A percentile compares a stretch with the other conserved stretches of the same genome.
These are phyloP conservation scores for Tamias sibiricus DNA, from an alignment of 2,113 vertebrate species.

Conservation along the genomic window DNA sequence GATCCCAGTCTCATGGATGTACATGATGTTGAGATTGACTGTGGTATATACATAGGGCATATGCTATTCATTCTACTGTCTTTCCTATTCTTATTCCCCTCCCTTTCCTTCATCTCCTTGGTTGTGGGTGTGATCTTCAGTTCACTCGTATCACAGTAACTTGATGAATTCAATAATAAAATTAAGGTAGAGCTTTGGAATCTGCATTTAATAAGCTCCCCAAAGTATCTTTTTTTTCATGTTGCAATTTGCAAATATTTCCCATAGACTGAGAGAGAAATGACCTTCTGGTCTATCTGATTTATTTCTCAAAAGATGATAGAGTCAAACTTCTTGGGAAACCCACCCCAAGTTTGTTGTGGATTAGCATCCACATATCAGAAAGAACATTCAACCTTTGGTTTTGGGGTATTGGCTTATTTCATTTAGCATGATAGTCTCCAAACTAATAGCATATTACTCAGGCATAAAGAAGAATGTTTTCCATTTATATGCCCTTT, in stretches of 20 bases:
- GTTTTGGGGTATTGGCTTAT: too few species aligned
- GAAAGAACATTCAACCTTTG: too few species aligned
- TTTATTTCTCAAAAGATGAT: not conserved
- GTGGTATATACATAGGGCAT: too few species aligned
- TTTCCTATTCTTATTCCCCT: too few species aligned
- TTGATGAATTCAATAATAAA: not conserved
- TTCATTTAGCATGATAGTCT: too few species aligned
- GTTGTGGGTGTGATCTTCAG: not conserved
- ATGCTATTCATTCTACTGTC: too few species aligned
- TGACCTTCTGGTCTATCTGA: not conserved
- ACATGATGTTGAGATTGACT: too few species aligned
- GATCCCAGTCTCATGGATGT: too few species aligned
- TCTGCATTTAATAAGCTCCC: not conserved
- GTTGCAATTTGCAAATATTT: not conserved
- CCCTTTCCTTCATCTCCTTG: too few species aligned
- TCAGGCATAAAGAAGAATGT: too few species aligned
- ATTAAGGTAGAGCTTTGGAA: not conserved
- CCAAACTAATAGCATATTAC: too few species aligned
- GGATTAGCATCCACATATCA: too few species aligned
- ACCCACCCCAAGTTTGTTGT: not conserved
- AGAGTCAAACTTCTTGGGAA: not conserved
- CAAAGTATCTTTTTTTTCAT: not conserved
- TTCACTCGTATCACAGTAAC: not conserved
- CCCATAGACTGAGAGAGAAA: not conserved
- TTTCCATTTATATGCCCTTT: not conserved